Percentiles rank a stretch among this genome's conserved stretches.
phyloP scores from a whole-genome alignment of 2,113 vertebrate genomes.

The Dromas ardeola region DNA sequence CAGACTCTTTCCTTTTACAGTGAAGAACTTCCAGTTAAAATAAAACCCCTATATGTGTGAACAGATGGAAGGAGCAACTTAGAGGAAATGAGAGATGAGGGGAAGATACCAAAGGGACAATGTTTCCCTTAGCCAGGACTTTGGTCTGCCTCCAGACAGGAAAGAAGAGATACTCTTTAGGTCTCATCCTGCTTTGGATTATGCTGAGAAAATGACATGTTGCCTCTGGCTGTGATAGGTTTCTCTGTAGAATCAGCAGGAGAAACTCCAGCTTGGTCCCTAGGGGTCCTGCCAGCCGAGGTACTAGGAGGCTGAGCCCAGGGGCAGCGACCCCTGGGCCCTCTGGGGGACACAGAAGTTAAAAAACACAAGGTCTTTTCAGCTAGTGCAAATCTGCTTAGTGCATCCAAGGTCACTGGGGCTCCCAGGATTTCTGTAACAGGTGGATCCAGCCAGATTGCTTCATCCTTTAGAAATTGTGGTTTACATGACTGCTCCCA shows the following conservation, averaged over 20 bases:
- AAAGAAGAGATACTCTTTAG: neutral
- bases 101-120: neutral
- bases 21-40: neutral
- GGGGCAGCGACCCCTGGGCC: accelerated
- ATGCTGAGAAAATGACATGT: neutral
- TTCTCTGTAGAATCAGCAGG: neutral
- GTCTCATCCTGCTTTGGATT: neutral
- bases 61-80: neutral
- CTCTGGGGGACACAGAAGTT: neutral
- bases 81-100: neutral
- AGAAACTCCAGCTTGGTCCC: accelerated
- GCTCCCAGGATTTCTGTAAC: neutral
- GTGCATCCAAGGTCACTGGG: neutral
- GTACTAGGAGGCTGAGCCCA: neutral
- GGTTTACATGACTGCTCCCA: neutral
- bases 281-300: neutral
- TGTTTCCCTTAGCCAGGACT: neutral
- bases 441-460: neutral
- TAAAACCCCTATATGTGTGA: neutral
- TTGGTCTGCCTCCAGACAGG: neutral
- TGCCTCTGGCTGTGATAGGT: accelerated
- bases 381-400: neutral
- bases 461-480: neutral
- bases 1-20: neutral
- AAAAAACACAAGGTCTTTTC: neutral